Evolutionary conservation across 2,797 vertebrate species (phyloP).

Genomic region (Artibeus lituratus): DNA sequence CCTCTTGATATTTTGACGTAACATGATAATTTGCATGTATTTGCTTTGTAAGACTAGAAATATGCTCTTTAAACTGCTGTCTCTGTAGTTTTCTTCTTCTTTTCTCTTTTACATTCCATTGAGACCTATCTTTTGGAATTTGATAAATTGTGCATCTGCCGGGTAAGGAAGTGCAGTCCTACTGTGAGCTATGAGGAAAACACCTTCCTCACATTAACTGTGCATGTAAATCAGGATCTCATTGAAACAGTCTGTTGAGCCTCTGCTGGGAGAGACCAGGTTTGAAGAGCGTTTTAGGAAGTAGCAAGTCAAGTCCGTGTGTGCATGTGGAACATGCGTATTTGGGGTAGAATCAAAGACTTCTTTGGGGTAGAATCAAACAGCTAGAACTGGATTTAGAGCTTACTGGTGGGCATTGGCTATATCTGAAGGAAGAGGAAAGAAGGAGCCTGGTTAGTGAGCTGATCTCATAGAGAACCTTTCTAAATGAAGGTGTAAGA

Average conservation of each 20-base stretch:
- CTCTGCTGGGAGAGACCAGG: not conserved
- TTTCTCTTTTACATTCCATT: not conserved
- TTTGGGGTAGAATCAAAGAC: not conserved
- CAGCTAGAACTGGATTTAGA: not conserved
- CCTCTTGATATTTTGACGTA: not conserved
- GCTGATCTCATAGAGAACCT: not conserved
- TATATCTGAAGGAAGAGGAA: not conserved
- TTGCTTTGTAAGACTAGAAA: slow-evolving; percentile 19
- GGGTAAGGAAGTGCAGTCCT: not conserved
- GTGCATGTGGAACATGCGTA: not conserved
- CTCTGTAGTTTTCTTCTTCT: not conserved
- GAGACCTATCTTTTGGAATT: not conserved
- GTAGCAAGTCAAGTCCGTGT: not conserved
- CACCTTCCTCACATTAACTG: not conserved
- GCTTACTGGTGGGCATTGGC: not conserved
- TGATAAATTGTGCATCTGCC: not conserved
- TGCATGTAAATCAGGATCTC: not conserved
- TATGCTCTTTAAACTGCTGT: not conserved
- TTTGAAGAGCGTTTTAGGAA: not conserved
- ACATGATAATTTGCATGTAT: not conserved
- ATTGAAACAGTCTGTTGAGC: not conserved
- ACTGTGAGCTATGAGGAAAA: not conserved
- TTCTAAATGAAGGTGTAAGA: not conserved
- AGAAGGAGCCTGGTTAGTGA: not conserved
- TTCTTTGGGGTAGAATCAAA: not conserved